phyloP scores from a whole-genome alignment of 2,113 vertebrate genomes.

The Suricata suricatta region DNA sequence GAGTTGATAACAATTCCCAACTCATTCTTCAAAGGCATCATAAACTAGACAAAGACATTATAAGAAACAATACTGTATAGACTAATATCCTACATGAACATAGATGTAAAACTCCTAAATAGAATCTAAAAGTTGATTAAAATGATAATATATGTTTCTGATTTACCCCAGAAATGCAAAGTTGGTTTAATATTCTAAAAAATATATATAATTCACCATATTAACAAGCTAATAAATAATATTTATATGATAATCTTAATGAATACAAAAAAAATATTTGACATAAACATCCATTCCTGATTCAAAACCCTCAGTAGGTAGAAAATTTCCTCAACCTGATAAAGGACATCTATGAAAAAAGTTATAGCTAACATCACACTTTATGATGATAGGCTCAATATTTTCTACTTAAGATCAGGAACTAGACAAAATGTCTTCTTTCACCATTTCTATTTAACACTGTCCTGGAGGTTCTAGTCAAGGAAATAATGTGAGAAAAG shows the following conservation, averaged over 20 bases:
- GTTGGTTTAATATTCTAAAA: background rate
- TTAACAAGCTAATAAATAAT: background rate
- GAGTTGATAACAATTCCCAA: background rate
- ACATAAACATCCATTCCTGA: background rate
- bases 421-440: background rate
- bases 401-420: background rate
- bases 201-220: background rate
- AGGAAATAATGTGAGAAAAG: background rate
- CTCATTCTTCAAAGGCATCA: background rate
- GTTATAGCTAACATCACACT: background rate
- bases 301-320: background rate
- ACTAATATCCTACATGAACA: background rate
- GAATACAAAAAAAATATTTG: background rate
- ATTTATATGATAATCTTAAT: background rate
- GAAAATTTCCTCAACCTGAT: background rate
- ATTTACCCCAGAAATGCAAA: background rate
- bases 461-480: background rate
- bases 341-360: background rate
- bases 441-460: background rate
- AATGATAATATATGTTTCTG: background rate
- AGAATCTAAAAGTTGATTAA: background rate
- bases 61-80: background rate
- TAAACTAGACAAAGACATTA: background rate
- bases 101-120: background rate
- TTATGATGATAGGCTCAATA: background rate